Percentiles rank a stretch among this genome's conserved stretches.
These are phyloP conservation scores for Kryphioiulus occultus DNA, from an alignment of 2,888 invertebrate genomes.

Conservation along the genomic window DNA sequence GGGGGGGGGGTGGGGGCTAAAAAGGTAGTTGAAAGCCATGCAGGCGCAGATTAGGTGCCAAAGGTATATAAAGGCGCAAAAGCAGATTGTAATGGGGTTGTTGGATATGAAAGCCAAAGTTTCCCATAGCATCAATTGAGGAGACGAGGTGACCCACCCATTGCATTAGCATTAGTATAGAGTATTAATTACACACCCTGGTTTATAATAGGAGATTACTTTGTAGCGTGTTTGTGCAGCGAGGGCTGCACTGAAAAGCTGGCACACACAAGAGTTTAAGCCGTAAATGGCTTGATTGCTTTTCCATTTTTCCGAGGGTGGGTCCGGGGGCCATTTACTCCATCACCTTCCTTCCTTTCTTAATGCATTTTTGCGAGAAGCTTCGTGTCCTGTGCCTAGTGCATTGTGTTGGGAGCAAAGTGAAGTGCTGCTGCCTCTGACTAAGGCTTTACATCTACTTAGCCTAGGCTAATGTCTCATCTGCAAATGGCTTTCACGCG, in stretches of 20 bases:
- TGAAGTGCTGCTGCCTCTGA: constrained; percentile 24
- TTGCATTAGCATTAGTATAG: constrained; percentile 31
- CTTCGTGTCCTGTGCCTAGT: constrained; percentile 1
- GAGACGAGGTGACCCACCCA: constrained; percentile 1
- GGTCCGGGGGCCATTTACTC: constrained; percentile 22
- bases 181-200: constrained; percentile 35
- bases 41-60: constrained; percentile 22
- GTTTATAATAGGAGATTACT: constrained; percentile 35
- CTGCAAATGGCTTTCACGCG: constrained; percentile 35
- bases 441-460: constrained; percentile 35
- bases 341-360: constrained; percentile 35
- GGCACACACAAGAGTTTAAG: constrained; percentile 35
- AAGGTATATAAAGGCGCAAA: constrained; percentile 11
- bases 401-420: constrained; percentile 18
- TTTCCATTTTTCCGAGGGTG: constrained; percentile 35
- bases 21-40: constrained; percentile 12
- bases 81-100: constrained; percentile 33
- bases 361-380: not conserved
- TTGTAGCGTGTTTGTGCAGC: constrained; percentile 30
- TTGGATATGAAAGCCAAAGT: not conserved
- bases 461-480: constrained; percentile 31
- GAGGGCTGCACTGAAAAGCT: constrained; percentile 20
- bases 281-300: constrained; percentile 35
- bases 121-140: constrained; percentile 8
- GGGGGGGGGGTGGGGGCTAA: not conserved